These are phyloP conservation scores for Camelus dromedarius DNA, from an alignment of 2,113 vertebrate species.

Conservation along the genomic window DNA sequence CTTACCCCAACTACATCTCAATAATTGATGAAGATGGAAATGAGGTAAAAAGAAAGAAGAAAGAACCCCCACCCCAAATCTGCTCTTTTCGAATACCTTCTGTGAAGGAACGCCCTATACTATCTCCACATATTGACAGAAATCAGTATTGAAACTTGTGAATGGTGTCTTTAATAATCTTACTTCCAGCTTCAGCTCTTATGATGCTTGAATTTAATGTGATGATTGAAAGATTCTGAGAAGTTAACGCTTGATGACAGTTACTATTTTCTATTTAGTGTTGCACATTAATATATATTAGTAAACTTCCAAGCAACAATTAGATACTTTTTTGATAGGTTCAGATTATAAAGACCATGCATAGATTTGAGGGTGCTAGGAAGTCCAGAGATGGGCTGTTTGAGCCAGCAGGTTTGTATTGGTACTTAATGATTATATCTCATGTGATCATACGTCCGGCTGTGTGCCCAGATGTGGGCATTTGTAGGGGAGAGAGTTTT, in stretches of 20 bases:
- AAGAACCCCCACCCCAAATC: background rate
- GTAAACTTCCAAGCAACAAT: background rate
- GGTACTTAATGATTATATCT: background rate
- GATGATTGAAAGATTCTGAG: background rate
- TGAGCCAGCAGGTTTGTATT: background rate
- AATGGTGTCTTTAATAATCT: constrained; percentile 11
- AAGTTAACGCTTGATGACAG: background rate
- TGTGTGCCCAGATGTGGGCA: background rate
- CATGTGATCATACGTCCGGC: background rate
- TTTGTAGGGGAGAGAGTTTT: background rate
- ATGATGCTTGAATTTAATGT: background rate
- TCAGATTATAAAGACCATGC: background rate
- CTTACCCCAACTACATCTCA: constrained; percentile 94
- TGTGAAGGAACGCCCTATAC: background rate
- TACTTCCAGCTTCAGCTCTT: background rate
- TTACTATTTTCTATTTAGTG: background rate
- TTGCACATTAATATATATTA: background rate
- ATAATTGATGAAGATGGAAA: constrained; percentile 90
- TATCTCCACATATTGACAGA: background rate
- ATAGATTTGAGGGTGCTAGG: background rate
- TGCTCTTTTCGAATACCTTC: background rate
- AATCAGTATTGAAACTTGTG: background rate
- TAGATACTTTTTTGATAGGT: background rate
- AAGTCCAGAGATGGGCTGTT: background rate
- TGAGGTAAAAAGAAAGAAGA: constrained; percentile 89